Percentiles rank a stretch among this genome's conserved stretches.
Conservation (phyloP, 2,113 vertebrate genomes). For the Stomatorhinus ivindoensis region DNA sequence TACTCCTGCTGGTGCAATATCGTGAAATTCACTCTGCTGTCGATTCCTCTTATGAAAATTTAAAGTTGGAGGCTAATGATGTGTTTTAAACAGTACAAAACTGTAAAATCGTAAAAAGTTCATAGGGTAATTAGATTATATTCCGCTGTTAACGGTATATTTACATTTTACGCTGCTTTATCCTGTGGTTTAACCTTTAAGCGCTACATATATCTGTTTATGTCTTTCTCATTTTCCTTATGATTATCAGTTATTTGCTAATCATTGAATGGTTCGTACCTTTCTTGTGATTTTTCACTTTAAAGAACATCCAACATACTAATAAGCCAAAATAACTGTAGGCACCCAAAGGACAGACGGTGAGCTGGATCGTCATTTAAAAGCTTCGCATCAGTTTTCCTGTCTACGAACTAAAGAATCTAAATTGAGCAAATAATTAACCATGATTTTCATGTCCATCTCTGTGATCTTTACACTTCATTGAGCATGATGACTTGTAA, state of each 20-base stretch:
- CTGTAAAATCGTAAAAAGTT: neutral
- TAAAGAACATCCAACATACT: neutral
- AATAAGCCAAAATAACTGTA: constrained; percentile 10
- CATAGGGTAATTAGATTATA: neutral
- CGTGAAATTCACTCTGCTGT: neutral
- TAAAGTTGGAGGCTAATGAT: neutral
- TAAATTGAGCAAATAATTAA: neutral
- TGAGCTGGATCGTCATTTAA: neutral
- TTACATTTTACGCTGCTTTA: neutral
- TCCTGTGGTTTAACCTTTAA: constrained; percentile 8
- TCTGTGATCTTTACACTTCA: neutral
- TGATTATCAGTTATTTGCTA: neutral
- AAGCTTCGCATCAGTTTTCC: neutral
- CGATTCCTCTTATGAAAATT: neutral
- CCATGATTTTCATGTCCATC: neutral
- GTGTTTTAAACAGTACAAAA: neutral
- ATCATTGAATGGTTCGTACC: constrained; percentile 1
- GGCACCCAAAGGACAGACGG: neutral
- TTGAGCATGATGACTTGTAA: constrained; percentile 13
- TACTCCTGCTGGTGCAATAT: neutral
- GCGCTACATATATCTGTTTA: neutral
- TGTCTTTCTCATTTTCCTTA: neutral
- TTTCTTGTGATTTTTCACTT: neutral
- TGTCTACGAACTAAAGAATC: constrained; percentile 22
- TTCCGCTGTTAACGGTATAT: neutral